phyloP scores from a whole-genome alignment of 2,113 vertebrate genomes.

The Macquaria ambigua region DNA sequence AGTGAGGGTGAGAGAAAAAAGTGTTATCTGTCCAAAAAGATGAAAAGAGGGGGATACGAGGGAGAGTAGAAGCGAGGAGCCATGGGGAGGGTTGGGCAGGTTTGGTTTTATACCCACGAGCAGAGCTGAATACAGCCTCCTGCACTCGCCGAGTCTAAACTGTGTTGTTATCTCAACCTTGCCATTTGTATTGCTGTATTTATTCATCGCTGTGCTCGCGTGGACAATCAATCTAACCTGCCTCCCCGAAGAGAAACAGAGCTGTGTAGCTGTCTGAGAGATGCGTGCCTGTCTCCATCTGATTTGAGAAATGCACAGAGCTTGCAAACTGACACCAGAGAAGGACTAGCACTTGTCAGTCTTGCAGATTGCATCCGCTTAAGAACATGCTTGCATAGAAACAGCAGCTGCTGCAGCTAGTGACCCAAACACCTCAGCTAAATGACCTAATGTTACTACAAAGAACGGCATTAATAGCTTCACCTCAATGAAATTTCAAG shows the following conservation, averaged over 20 bases:
- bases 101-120: conserved; percentile 54
- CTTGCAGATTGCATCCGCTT: conserved; percentile 41
- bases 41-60: conserved; percentile 59
- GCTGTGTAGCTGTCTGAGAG: conserved; percentile 52
- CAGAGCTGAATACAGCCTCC: conserved; percentile 39
- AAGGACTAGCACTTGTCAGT: conserved; percentile 41
- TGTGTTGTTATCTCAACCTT: conserved; percentile 67
- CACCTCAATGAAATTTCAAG: conserved; percentile 79
- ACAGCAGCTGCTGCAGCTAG: conserved; percentile 65
- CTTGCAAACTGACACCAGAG: conserved; percentile 55
- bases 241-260: conserved; percentile 58
- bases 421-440: conserved; percentile 55
- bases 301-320: conserved; percentile 62
- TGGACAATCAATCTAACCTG: conserved; percentile 74
- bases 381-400: conserved; percentile 58
- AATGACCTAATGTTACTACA: conserved; percentile 82
- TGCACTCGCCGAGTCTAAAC: conserved; percentile 41
- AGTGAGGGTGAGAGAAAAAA: conserved; percentile 61
- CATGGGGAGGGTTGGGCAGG: conserved; percentile 24
- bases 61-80: conserved; percentile 38
- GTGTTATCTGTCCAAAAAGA: conserved; percentile 70
- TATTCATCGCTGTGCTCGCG: conserved; percentile 67
- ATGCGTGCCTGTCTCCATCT: conserved; percentile 56
- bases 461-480: conserved; percentile 77
- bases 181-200: conserved; percentile 75